phyloP scores from a whole-genome alignment of 2,888 invertebrate species.

The Tricholauxania praeusta region DNA sequence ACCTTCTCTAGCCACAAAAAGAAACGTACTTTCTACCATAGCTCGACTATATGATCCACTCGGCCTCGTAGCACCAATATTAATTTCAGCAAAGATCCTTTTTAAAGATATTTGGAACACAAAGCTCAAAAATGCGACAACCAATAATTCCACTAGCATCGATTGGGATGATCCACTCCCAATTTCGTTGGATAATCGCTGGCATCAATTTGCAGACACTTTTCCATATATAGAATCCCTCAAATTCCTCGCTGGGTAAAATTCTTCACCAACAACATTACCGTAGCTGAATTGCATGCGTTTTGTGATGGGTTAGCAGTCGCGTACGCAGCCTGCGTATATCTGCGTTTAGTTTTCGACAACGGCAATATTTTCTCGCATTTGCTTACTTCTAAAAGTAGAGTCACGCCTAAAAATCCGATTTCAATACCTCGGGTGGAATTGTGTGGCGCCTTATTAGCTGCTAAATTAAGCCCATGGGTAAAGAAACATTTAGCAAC shows the following conservation, averaged over 20 bases:
- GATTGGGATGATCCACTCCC: conserved; percentile 14
- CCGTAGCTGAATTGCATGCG: conserved; percentile 24
- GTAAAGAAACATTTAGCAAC: conserved; percentile 2
- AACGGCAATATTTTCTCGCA: neutral
- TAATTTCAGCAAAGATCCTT: conserved; percentile 31
- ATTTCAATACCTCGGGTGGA: conserved; percentile 24
- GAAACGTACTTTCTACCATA: neutral
- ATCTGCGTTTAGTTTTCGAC: conserved; percentile 20
- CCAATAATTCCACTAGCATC: neutral
- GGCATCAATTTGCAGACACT: conserved; percentile 16
- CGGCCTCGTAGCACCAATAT: too few species aligned
- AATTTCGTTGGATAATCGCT: neutral
- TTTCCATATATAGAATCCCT: conserved; percentile 21
- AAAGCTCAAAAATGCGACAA: conserved; percentile 10
- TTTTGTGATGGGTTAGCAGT: conserved; percentile 33
- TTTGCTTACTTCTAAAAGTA: conserved; percentile 12
- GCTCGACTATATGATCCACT: too few species aligned
- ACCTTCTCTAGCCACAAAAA: neutral
- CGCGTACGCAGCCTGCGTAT: conserved; percentile 18
- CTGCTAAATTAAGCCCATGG: conserved; percentile 10
- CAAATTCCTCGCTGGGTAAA: conserved; percentile 32
- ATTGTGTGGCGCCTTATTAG: conserved; percentile 32
- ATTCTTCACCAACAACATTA: neutral
- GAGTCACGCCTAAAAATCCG: too few species aligned
- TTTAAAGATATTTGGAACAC: conserved; percentile 21